phyloP scores from a whole-genome alignment of 2,888 invertebrate species.

The Prosopocoilus inquinatus region DNA sequence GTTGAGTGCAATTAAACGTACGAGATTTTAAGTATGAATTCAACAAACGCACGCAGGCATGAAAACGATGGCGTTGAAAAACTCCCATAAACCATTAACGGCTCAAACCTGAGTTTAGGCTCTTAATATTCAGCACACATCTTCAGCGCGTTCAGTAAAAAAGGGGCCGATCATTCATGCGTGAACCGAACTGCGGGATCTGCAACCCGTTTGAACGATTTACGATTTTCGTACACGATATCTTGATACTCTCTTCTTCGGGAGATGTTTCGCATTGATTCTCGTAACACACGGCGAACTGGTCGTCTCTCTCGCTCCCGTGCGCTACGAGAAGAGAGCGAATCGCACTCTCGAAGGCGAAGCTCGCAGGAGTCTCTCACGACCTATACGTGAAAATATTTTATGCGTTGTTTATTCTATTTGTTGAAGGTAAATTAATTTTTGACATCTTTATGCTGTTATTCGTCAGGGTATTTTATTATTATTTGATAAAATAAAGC shows the following conservation, averaged over 20 bases:
- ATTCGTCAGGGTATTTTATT: no score
- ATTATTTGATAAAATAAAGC: no score
- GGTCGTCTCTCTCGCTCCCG: neutral
- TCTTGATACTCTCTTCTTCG: conserved; percentile 39
- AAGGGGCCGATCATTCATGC: conserved; percentile 34
- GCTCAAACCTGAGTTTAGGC: conserved; percentile 14
- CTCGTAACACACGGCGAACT: neutral
- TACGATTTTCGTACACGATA: conserved; percentile 43
- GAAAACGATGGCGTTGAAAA: neutral
- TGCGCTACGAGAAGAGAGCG: neutral
- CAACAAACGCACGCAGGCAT: no score
- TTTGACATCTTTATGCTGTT: neutral
- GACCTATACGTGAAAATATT: neutral
- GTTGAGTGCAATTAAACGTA: no score
- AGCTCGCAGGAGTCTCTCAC: neutral
- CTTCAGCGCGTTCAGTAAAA: conserved; percentile 23
- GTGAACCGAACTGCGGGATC: conserved; percentile 32
- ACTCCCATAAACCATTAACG: conserved; percentile 14
- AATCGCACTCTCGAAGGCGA: neutral
- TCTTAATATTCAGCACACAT: conserved; percentile 28
- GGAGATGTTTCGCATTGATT: neutral
- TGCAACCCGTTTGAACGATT: conserved; percentile 33
- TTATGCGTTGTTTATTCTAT: neutral
- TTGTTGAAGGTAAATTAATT: neutral
- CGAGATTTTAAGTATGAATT: no score